Conservation (phyloP, 2,113 vertebrate species). For the Xiphophorus hellerii region DNA sequence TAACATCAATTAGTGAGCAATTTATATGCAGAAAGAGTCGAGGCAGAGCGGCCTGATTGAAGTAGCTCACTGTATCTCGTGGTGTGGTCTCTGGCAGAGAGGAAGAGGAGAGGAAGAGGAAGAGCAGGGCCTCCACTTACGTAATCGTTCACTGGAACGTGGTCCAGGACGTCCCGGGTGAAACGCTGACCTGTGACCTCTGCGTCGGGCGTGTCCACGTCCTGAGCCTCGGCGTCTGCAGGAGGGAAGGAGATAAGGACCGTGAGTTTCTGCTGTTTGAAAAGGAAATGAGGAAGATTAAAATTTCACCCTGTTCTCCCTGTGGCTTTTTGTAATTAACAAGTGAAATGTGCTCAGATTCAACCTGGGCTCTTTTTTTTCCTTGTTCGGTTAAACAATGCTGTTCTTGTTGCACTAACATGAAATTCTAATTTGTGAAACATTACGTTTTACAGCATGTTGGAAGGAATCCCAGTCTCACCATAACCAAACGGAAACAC, state of each 20-base stretch:
- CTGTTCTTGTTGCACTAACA: constrained; percentile 29
- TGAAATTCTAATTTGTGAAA: constrained; percentile 33
- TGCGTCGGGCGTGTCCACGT: constrained; percentile 59
- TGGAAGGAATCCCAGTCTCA: constrained; percentile 8
- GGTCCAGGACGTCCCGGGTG: constrained; percentile 75
- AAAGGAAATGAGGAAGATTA: constrained; percentile 21
- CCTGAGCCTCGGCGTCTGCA: constrained; percentile 69
- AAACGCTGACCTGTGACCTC: constrained; percentile 73
- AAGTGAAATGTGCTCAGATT: constrained; percentile 30
- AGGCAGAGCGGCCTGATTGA: constrained; percentile 61
- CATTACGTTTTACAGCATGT: neutral
- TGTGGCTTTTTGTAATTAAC: constrained; percentile 40
- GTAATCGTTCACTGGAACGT: constrained; percentile 77
- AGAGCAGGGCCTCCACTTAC: constrained; percentile 64
- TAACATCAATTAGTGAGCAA: constrained; percentile 81
- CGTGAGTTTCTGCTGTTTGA: constrained; percentile 15
- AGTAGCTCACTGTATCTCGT: constrained; percentile 49
- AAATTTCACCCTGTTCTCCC: constrained; percentile 14
- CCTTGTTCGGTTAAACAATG: constrained; percentile 26
- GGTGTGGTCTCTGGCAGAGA: constrained; percentile 31
- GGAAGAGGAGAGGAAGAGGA: neutral
- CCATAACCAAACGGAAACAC: constrained; percentile 6
- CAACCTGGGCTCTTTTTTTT: constrained; percentile 25
- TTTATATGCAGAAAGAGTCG: constrained; percentile 76
- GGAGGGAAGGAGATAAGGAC: neutral